Evolutionary conservation across 1,140 invertebrate species (phyloP).

Genomic region (Paraescarpia echinospica): DNA sequence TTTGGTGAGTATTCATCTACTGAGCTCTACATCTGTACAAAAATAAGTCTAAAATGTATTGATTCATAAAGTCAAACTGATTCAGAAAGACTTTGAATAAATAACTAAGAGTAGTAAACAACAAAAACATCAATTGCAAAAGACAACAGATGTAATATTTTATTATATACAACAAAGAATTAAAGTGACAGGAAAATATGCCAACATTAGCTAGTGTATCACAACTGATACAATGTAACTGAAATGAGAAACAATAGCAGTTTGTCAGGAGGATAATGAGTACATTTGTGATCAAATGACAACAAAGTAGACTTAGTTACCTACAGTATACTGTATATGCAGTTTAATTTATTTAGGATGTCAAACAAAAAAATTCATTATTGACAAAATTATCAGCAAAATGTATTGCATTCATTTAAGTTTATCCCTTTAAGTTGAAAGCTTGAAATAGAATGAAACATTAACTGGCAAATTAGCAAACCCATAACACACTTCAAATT

Average conservation of each 20-base stretch:
- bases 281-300: background rate
- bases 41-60: too few relatives aligned
- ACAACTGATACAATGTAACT: background rate
- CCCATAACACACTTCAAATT: background rate
- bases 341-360: background rate
- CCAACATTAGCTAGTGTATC: background rate
- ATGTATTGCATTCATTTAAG: background rate
- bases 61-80: too few relatives aligned
- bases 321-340: background rate
- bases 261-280: background rate
- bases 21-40: too few relatives aligned
- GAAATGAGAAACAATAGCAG: background rate
- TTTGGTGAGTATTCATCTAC: too few relatives aligned
- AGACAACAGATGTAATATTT: background rate
- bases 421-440: background rate
- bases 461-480: background rate
- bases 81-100: background rate
- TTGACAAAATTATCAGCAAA: background rate
- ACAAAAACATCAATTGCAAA: background rate
- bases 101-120: conserved; percentile 1
- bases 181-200: background rate
- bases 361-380: too few relatives aligned
- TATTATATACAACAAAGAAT: background rate
- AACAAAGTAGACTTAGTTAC: background rate
- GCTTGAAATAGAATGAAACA: background rate